A percentile compares a stretch with the other conserved stretches of the same genome.
Conservation (phyloP, 2,888 invertebrate genomes). For the Sesamia inferens region DNA sequence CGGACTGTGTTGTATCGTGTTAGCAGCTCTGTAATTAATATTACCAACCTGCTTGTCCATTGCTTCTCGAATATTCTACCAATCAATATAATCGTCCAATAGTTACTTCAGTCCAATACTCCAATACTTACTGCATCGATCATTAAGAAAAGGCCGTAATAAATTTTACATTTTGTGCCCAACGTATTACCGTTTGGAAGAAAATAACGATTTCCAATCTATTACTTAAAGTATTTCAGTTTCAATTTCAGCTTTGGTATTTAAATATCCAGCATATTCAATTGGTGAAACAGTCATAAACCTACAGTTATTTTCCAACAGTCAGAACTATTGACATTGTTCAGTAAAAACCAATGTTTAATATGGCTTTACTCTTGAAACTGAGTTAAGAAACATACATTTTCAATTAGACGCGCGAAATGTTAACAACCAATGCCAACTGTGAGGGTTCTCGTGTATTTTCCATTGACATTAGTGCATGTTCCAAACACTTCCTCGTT, state of each 20-base stretch:
- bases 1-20: slow-evolving; percentile 70
- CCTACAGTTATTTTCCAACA: slow-evolving; percentile 32
- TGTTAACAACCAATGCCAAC: slow-evolving; percentile 53
- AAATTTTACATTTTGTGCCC: too few species aligned
- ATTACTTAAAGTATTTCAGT: slow-evolving; percentile 13
- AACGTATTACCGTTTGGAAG: background rate
- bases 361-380: slow-evolving; percentile 39
- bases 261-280: slow-evolving; percentile 17
- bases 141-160: background rate
- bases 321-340: slow-evolving; percentile 36
- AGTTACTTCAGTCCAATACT: slow-evolving; percentile 21
- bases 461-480: slow-evolving; percentile 47
- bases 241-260: slow-evolving; percentile 3
- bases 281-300: slow-evolving; percentile 40
- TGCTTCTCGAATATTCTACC: slow-evolving; percentile 51
- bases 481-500: slow-evolving; percentile 50
- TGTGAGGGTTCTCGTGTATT: slow-evolving; percentile 47
- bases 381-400: slow-evolving; percentile 55
- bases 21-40: slow-evolving; percentile 75
- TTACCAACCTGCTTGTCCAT: slow-evolving; percentile 66
- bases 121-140: slow-evolving; percentile 15
- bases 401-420: slow-evolving; percentile 61
- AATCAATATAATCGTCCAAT: slow-evolving; percentile 8
- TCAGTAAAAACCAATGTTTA: slow-evolving; percentile 57
- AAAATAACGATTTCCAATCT: slow-evolving; percentile 1